Evolutionary conservation across 1,140 invertebrate genomes (phyloP).

Genomic region (Caenorhabditis elegans): WBcel235 BX284604.4:4362501-4363000

Average conservation of each 20-base stretch:
- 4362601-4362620: no score
- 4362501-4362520: no score
- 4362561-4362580: no score
- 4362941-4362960: slow-evolving; percentile 97
- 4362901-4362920: slow-evolving; percentile 76
- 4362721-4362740: slow-evolving; percentile 32
- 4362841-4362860: slow-evolving; percentile 21
- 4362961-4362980: slow-evolving; percentile 87
- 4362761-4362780: slow-evolving; percentile 29
- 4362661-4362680: no score
- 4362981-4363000: slow-evolving; percentile 74
- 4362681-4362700: no score
- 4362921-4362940: slow-evolving; percentile 92
- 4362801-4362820: background rate
- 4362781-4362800: slow-evolving; percentile 7
- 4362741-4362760: slow-evolving; percentile 13
- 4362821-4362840: background rate
- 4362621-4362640: no score
- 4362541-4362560: no score
- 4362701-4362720: slow-evolving; percentile 42
- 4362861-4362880: slow-evolving; percentile 72
- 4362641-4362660: no score
- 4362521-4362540: no score
- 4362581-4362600: no score
- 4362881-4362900: slow-evolving; percentile 75